Evolutionary conservation across 2,113 vertebrate species (phyloP), one percentile per base, ranked within the genome.

Genomic region (Gadus chalcogrammus): DNA sequence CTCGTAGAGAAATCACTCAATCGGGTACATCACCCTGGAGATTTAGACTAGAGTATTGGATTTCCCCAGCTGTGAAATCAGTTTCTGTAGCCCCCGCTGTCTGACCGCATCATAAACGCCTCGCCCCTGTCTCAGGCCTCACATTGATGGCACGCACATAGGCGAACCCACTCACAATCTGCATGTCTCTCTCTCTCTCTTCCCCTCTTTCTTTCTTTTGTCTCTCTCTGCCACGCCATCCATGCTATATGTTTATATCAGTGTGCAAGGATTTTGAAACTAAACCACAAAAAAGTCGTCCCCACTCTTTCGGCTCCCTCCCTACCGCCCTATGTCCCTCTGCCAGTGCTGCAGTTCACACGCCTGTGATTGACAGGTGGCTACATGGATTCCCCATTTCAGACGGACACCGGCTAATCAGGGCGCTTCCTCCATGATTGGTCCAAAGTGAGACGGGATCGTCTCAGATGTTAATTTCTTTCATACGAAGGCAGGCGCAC

Each of bases 31-130:
- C 79, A 77, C 80, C 82, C 87, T 82, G 81, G 84, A 88, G 87
- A 89, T 91, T 90, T 87, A 79, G 70, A 76, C 71, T 35, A 52
- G 79, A 85, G 81, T 87, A 88, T 90, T 90, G 86, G 85, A 91
- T 91, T 90, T 82, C 80, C 73, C 85, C 86, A 82, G 87, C 88
- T 89, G 87, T 91, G 86, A 90, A 91, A 91, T 90, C 85, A 82
- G 76, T 90, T 90, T 90, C 81, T 90, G 88, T 88, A 79, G 84
- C 85, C 81, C 78, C 65, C n/a, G 61, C 78, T 86, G 77, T 81
- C 86, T 82, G 79, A 84, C 80, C 78, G 71, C 80, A 78, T 85
- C 84, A 81, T 88, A 79, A 75, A 74, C 31, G 31, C 31, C 81
- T 68, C 22, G 65, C 70, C 73, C 66, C 62, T 1, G 38, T 35